Percentiles rank a stretch among this genome's conserved stretches.
phyloP scores from a whole-genome alignment of 1,140 invertebrate genomes.

The Melanaphis sacchari region DNA sequence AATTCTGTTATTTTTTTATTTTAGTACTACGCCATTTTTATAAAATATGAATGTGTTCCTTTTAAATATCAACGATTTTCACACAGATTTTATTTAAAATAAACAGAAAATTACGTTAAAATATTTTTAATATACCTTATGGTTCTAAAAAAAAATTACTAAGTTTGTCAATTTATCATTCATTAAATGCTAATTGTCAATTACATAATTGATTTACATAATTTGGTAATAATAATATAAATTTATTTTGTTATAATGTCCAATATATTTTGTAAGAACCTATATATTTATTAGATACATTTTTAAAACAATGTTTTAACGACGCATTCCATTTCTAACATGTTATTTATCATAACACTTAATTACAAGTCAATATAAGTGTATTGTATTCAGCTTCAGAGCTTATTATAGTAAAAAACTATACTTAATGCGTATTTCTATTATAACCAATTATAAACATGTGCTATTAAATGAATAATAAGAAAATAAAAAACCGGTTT shows the following conservation, averaged over 20 bases:
- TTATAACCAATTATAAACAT: not conserved
- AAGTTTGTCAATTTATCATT: not conserved
- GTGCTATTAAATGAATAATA: constrained; percentile 17
- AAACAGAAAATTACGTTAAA: not conserved
- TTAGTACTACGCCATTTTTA: not conserved
- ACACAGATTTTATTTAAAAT: not conserved
- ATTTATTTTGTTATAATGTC: not conserved
- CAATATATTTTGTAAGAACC: not conserved
- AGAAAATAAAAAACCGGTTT: not conserved
- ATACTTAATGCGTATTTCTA: not conserved
- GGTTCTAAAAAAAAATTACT: not conserved
- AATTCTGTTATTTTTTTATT: not conserved
- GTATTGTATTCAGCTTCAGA: not conserved
- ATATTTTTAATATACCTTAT: not conserved
- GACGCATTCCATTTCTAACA: not conserved
- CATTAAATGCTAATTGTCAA: not conserved
- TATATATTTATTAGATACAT: not conserved
- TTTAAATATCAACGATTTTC: not conserved
- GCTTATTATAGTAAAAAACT: not conserved
- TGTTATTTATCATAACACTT: not conserved
- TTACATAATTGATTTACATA: not conserved
- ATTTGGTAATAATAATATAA: not conserved
- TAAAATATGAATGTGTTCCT: not conserved
- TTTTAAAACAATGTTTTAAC: not conserved
- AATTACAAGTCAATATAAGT: not conserved